Evolutionary conservation across 2,113 vertebrate species (phyloP).

Genomic region (Otis tarda): DNA sequence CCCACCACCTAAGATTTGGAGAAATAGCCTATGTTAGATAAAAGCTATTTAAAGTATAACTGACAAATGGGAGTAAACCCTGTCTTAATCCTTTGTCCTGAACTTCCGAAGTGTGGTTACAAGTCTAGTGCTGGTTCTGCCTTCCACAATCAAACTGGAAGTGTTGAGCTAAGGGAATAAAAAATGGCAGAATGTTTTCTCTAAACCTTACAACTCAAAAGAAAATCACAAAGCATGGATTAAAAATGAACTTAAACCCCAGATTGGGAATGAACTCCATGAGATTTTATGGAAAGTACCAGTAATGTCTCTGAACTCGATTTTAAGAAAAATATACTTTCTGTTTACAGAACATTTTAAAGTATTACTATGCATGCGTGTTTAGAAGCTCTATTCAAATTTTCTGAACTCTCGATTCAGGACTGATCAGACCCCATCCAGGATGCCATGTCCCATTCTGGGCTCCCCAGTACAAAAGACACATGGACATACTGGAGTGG

Average conservation of each 20-base stretch:
- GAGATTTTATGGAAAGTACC: background rate
- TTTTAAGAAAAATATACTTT: background rate
- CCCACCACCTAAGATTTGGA: background rate
- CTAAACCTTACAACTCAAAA: background rate
- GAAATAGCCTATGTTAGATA: background rate
- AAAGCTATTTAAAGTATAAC: background rate
- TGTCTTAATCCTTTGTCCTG: background rate
- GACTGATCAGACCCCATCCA: background rate
- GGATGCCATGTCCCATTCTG: too few species aligned
- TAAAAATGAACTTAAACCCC: background rate
- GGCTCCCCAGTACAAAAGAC: background rate
- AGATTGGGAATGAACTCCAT: rapidly evolving
- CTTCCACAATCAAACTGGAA: background rate
- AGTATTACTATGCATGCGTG: rapidly evolving
- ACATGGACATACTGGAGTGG: rapidly evolving
- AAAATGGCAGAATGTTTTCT: background rate
- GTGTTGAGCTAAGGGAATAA: background rate
- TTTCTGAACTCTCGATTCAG: background rate
- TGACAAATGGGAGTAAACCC: background rate
- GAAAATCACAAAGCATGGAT: background rate
- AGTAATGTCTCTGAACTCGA: background rate
- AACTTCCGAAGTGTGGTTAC: background rate
- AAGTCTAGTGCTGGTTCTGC: background rate
- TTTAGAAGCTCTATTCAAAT: background rate
- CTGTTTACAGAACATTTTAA: background rate